Conservation (phyloP, 2,797 vertebrate genomes). For the Tragopan temminckii region DNA sequence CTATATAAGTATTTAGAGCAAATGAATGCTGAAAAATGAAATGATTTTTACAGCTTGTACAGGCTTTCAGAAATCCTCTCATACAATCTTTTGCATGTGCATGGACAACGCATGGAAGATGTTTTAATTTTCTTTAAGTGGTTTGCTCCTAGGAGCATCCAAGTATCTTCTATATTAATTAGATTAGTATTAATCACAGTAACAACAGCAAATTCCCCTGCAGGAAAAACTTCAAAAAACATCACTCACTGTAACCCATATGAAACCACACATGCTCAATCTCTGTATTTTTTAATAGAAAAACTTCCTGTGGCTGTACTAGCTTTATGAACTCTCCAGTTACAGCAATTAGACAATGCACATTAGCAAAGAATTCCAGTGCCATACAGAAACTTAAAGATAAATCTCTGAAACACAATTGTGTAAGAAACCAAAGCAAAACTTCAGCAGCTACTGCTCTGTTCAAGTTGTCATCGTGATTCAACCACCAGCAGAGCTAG, state of each 20-base stretch:
- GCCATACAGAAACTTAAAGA: background rate
- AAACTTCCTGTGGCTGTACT: background rate
- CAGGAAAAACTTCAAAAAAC: background rate
- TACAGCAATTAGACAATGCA: background rate
- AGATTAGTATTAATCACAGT: background rate
- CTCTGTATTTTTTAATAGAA: background rate
- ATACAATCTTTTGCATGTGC: background rate
- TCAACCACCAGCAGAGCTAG: background rate
- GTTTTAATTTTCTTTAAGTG: background rate
- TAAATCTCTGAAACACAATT: rapidly evolving
- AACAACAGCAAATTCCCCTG: background rate
- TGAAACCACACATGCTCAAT: background rate
- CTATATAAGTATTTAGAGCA: background rate
- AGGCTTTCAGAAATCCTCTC: background rate
- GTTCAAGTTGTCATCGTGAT: background rate
- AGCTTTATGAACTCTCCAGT: background rate
- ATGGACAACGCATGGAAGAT: rapidly evolving
- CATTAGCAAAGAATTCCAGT: background rate
- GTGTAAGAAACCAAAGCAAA: too few species aligned
- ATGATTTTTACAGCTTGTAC: background rate
- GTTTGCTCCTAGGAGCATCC: background rate
- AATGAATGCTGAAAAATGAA: background rate
- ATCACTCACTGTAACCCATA: background rate
- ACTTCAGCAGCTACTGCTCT: background rate
- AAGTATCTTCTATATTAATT: background rate